Evolutionary conservation across 2,888 invertebrate species (phyloP).

Genomic region (Cabera pusaria): DNA sequence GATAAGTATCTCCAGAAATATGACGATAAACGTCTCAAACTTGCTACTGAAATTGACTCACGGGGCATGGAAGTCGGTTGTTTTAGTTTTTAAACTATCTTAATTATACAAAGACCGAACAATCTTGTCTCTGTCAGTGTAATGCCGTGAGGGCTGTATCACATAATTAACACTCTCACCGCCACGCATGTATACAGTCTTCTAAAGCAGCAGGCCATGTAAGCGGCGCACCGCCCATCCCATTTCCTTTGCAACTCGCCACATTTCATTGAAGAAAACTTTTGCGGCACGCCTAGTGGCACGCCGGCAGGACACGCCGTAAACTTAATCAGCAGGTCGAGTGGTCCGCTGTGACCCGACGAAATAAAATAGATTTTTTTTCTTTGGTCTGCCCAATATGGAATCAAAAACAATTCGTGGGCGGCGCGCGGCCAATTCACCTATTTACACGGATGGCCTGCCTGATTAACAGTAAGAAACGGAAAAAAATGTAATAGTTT

Average conservation of each 20-base stretch:
- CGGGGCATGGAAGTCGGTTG: no score
- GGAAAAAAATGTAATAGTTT: no score
- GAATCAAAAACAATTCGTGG: slow-evolving; percentile 1
- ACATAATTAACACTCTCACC: slow-evolving; percentile 1
- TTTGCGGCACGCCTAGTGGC: slow-evolving; percentile 1
- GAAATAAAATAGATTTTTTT: slow-evolving; percentile 1
- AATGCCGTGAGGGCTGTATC: no score
- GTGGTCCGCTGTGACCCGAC: slow-evolving; percentile 3
- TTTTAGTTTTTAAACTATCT: no score
- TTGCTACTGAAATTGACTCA: no score
- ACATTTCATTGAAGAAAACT: slow-evolving; percentile 2
- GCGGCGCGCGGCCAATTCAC: no score
- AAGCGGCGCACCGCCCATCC: background rate
- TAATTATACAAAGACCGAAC: no score
- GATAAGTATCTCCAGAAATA: no score
- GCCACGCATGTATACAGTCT: slow-evolving; percentile 1
- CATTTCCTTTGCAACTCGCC: background rate
- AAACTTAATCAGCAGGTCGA: slow-evolving; percentile 3
- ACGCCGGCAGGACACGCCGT: slow-evolving; percentile 1
- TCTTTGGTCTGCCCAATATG: slow-evolving; percentile 1
- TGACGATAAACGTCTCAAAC: no score
- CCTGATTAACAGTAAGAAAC: no score
- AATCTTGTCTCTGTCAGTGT: no score
- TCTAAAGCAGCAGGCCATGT: slow-evolving; percentile 1
- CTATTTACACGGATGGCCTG: no score